Conservation (phyloP, 2,888 invertebrate species). For the Heterodera filipjevi region DNA sequence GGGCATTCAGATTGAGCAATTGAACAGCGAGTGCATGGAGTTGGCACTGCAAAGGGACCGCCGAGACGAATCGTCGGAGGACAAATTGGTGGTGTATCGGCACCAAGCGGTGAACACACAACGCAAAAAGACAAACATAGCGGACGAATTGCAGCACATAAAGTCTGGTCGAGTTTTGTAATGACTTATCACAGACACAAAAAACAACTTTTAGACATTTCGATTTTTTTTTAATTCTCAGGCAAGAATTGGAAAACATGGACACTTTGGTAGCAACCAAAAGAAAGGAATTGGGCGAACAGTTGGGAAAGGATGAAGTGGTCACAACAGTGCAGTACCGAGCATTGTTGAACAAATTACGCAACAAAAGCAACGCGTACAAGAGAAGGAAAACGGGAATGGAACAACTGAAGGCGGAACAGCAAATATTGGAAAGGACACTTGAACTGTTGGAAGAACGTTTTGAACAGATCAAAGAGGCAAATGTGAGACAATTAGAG, state of each 20-base stretch:
- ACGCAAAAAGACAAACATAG: slow-evolving; percentile 79
- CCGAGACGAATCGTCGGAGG: slow-evolving; percentile 73
- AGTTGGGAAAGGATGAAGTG: slow-evolving; percentile 47
- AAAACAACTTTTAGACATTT: too few relatives aligned
- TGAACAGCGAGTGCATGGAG: slow-evolving; percentile 74
- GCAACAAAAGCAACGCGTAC: slow-evolving; percentile 80
- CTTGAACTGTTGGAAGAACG: slow-evolving; percentile 74
- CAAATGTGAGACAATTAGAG: slow-evolving; percentile 71
- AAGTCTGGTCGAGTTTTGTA: slow-evolving; percentile 9
- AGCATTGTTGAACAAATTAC: slow-evolving; percentile 79
- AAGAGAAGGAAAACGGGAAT: slow-evolving; percentile 79
- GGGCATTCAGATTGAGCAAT: slow-evolving; percentile 67
- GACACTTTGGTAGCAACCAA: slow-evolving; percentile 55
- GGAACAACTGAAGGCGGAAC: slow-evolving; percentile 78
- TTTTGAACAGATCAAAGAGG: slow-evolving; percentile 69
- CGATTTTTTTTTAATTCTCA: slow-evolving; percentile 71
- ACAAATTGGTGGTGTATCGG: slow-evolving; percentile 81
- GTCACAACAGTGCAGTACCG: slow-evolving; percentile 71
- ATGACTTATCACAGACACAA: too few relatives aligned
- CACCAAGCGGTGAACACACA: slow-evolving; percentile 76
- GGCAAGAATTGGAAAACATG: slow-evolving; percentile 72
- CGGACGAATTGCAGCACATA: slow-evolving; percentile 72
- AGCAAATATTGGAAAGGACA: slow-evolving; percentile 78
- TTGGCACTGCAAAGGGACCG: slow-evolving; percentile 77
- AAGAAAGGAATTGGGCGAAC: slow-evolving; percentile 40